Evolutionary conservation across 2,888 invertebrate genomes (phyloP).

Genomic region (Morpho achilles): DNA sequence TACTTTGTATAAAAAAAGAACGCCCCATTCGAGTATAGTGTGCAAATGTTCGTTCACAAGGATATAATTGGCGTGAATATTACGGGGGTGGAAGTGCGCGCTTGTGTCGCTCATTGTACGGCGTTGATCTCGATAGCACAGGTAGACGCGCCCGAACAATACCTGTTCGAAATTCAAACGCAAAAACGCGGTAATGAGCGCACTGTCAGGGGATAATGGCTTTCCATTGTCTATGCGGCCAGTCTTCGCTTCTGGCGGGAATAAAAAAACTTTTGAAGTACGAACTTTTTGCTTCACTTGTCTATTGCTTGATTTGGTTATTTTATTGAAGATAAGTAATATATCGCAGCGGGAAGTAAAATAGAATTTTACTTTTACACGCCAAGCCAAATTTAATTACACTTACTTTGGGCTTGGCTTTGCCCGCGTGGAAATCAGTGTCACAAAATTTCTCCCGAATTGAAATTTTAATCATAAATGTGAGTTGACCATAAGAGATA

Average conservation of each 20-base stretch:
- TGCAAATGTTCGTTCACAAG: background rate
- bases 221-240: constrained; percentile 62
- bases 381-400: no score
- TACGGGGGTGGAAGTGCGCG: constrained; percentile 21
- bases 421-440: no score
- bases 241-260: constrained; percentile 38
- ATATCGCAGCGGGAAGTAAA: no score
- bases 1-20: constrained; percentile 10
- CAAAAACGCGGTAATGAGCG: constrained; percentile 67
- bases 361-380: no score
- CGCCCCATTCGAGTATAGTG: constrained; percentile 10
- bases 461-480: no score
- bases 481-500: no score
- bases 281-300: constrained; percentile 63
- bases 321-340: no score
- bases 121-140: constrained; percentile 42
- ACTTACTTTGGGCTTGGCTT: no score
- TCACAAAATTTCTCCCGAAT: no score
- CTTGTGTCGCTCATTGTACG: constrained; percentile 27
- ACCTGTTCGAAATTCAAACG: constrained; percentile 22
- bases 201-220: constrained; percentile 66
- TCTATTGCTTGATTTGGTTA: constrained; percentile 30
- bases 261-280: constrained; percentile 47
- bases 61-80: constrained; percentile 8
- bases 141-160: constrained; percentile 26